A percentile compares a stretch with the other conserved stretches of the same genome.
phyloP scores from a whole-genome alignment of 2,888 invertebrate species.

The Drosophila kuntzei region DNA sequence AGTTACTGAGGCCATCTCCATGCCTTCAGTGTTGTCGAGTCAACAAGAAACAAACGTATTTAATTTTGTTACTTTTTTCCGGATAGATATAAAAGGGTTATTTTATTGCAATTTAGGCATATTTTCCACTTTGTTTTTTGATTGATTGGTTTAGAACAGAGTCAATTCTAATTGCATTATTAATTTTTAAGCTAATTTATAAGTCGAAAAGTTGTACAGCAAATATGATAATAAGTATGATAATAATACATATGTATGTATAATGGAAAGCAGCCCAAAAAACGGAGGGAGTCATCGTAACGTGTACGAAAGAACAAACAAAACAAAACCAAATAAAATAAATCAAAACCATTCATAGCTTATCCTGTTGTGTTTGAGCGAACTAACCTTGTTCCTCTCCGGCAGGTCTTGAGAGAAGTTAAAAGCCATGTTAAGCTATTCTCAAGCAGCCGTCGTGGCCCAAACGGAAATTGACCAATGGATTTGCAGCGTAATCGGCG shows the following conservation, averaged over 20 bases:
- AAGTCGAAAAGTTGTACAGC: slow-evolving; percentile 49
- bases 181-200: slow-evolving; percentile 55
- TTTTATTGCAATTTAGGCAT: background rate
- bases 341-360: slow-evolving; percentile 72
- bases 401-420: slow-evolving; percentile 86
- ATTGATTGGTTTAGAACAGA: slow-evolving; percentile 21
- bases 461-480: slow-evolving; percentile 50
- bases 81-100: background rate
- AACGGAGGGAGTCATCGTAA: slow-evolving; percentile 38
- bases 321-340: slow-evolving; percentile 46
- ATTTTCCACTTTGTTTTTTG: slow-evolving; percentile 6
- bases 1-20: slow-evolving; percentile 53
- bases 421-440: slow-evolving; percentile 76
- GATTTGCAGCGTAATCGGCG: slow-evolving; percentile 62
- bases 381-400: slow-evolving; percentile 87
- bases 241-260: slow-evolving; percentile 7
- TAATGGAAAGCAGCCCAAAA: slow-evolving; percentile 41
- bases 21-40: slow-evolving; percentile 52
- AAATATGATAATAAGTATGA: slow-evolving; percentile 16
- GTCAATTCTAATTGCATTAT: slow-evolving; percentile 28
- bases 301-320: slow-evolving; percentile 52
- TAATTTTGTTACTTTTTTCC: slow-evolving; percentile 4
- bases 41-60: slow-evolving; percentile 11
- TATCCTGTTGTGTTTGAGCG: slow-evolving; percentile 86
- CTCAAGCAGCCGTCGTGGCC: slow-evolving; percentile 76